Evolutionary conservation across 1,140 invertebrate genomes (phyloP).

Genomic region (Tetragnatha versicolor): DNA sequence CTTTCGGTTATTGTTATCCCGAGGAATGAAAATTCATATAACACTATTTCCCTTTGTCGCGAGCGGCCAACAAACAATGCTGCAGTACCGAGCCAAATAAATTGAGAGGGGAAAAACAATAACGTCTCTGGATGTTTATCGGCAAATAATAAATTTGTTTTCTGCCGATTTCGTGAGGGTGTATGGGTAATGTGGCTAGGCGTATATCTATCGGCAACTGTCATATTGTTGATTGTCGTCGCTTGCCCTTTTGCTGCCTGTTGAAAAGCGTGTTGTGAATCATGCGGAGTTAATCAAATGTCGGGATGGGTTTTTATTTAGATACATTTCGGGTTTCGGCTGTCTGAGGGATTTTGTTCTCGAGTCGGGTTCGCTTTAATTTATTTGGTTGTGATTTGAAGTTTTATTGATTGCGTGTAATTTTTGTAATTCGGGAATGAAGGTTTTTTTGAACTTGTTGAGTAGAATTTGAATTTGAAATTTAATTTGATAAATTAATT

Average conservation of each 20-base stretch:
- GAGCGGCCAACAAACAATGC: conserved; percentile 26
- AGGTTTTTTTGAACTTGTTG: no score
- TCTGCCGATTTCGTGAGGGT: conserved; percentile 8
- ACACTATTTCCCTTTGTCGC: background rate
- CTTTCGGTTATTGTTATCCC: conserved; percentile 22
- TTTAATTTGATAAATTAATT: no score
- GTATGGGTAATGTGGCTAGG: no score
- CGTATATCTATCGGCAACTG: no score
- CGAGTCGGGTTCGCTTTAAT: no score
- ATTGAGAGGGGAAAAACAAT: conserved; percentile 12
- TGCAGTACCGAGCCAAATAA: conserved; percentile 36
- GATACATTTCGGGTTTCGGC: no score
- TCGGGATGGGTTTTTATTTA: background rate
- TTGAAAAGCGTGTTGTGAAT: background rate
- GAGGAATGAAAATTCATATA: conserved; percentile 11
- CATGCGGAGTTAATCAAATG: conserved; percentile 12
- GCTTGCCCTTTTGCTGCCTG: background rate
- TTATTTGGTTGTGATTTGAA: no score
- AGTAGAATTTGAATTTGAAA: no score
- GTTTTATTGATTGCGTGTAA: no score
- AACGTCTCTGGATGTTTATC: conserved; percentile 17
- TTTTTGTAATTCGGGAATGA: no score
- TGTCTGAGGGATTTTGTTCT: background rate
- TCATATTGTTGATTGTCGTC: background rate
- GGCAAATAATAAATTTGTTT: conserved; percentile 47